Conservation (phyloP, 2,888 invertebrate genomes). For the Trachelus tabidus region DNA sequence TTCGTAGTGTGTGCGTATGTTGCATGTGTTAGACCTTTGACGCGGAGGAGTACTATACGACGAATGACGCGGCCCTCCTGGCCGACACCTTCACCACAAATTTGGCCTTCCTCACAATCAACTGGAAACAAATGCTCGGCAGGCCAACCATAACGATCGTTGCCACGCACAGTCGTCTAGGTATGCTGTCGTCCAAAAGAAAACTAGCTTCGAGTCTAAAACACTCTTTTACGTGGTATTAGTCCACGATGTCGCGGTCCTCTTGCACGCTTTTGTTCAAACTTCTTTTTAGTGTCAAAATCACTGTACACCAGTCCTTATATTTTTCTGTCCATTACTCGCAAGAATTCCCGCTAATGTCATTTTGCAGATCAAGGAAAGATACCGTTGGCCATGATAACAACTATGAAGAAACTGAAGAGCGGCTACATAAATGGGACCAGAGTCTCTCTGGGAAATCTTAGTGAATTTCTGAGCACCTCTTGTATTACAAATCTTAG, state of each 20-base stretch:
- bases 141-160: conserved; percentile 93
- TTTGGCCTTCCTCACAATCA: conserved; percentile 94
- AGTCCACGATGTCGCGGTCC: too few relatives aligned
- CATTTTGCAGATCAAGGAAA: conserved; percentile 81
- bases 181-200: conserved; percentile 68
- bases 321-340: too few relatives aligned
- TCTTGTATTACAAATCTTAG: conserved; percentile 98
- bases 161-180: conserved; percentile 85
- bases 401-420: conserved; percentile 97
- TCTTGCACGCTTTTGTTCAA: too few relatives aligned
- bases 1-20: conserved; percentile 46
- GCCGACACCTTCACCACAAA: conserved; percentile 94
- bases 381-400: conserved; percentile 93
- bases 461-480: conserved; percentile 95
- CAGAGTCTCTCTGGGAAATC: conserved; percentile 92
- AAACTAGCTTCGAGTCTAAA: too few relatives aligned
- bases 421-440: conserved; percentile 99
- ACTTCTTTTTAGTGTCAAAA: too few relatives aligned
- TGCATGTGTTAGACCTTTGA: conserved; percentile 82
- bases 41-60: conserved; percentile 95
- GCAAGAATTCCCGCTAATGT: too few relatives aligned
- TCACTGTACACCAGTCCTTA: too few relatives aligned
- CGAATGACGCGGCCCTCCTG: conserved; percentile 94
- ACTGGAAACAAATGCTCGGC: conserved; percentile 97
- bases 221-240: too few relatives aligned